Percentiles rank a stretch among this genome's conserved stretches.
Conservation (phyloP, 2,888 invertebrate species). For the Hirtodrosophila histrioides region DNA sequence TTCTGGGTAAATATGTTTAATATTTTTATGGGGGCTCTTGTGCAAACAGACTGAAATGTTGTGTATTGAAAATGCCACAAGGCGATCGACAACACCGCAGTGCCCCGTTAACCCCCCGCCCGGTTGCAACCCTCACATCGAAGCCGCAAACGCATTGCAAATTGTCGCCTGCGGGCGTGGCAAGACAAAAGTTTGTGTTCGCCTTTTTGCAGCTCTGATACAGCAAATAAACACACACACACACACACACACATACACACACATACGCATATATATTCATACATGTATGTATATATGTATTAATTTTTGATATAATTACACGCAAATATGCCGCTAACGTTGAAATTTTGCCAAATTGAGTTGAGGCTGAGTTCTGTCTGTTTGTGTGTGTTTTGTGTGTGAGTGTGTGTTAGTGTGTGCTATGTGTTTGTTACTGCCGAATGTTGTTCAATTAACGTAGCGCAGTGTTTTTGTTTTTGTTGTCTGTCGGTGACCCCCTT, state of each 20-base stretch:
- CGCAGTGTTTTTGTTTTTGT: constrained; percentile 70
- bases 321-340: constrained; percentile 74
- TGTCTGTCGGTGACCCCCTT: constrained; percentile 45
- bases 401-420: constrained; percentile 8
- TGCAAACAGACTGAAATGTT: constrained; percentile 57
- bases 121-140: constrained; percentile 41
- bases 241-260: constrained; percentile 7
- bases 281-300: constrained; percentile 30
- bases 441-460: constrained; percentile 78
- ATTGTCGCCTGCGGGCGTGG: constrained; percentile 53
- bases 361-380: constrained; percentile 27
- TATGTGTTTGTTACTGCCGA: constrained; percentile 45
- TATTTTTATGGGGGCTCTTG: constrained; percentile 38
- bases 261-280: background rate
- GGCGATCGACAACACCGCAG: constrained; percentile 22
- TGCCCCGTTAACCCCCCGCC: background rate
- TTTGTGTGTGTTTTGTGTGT: background rate
- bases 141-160: constrained; percentile 51
- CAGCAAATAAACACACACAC: constrained; percentile 26
- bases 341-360: constrained; percentile 66
- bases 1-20: constrained; percentile 37
- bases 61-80: constrained; percentile 61
- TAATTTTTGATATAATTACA: constrained; percentile 74
- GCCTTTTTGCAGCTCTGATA: constrained; percentile 45
- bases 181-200: constrained; percentile 66